A percentile compares a stretch with the other conserved stretches of the same genome.
These are phyloP conservation scores for Apodemus sylvaticus DNA, from an alignment of 2,113 vertebrate genomes.

Conservation along the genomic window DNA sequence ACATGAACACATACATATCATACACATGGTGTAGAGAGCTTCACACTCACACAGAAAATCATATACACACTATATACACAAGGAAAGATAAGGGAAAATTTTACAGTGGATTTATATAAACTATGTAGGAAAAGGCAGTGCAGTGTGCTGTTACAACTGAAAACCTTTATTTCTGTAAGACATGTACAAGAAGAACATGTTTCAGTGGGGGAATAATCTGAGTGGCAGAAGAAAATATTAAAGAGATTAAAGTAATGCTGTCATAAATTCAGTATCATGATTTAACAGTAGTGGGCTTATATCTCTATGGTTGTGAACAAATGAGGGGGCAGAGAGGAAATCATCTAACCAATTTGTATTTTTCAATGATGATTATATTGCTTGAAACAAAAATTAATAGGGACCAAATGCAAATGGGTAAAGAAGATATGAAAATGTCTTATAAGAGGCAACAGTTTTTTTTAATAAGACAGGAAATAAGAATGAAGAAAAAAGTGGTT, in stretches of 20 bases:
- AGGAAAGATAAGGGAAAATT: not conserved
- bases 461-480: not conserved
- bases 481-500: not conserved
- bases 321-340: not conserved
- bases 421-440: not conserved
- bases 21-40: too few species aligned
- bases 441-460: not conserved
- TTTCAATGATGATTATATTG: not conserved
- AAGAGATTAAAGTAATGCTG: not conserved
- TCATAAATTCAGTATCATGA: not conserved
- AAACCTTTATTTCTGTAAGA: not conserved
- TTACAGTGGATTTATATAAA: not conserved
- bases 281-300: conserved; percentile 20
- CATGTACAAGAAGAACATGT: not conserved
- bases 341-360: not conserved
- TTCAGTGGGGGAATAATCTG: not conserved
- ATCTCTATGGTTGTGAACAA: not conserved
- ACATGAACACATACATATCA: not conserved
- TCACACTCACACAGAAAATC: not conserved
- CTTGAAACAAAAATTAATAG: not conserved
- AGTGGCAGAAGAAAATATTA: not conserved
- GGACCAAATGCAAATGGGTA: not conserved
- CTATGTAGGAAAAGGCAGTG: not conserved
- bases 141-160: not conserved
- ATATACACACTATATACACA: not conserved